These are phyloP conservation scores for Prunella fulvescens DNA, from an alignment of 2,113 vertebrate species.

Conservation along the genomic window DNA sequence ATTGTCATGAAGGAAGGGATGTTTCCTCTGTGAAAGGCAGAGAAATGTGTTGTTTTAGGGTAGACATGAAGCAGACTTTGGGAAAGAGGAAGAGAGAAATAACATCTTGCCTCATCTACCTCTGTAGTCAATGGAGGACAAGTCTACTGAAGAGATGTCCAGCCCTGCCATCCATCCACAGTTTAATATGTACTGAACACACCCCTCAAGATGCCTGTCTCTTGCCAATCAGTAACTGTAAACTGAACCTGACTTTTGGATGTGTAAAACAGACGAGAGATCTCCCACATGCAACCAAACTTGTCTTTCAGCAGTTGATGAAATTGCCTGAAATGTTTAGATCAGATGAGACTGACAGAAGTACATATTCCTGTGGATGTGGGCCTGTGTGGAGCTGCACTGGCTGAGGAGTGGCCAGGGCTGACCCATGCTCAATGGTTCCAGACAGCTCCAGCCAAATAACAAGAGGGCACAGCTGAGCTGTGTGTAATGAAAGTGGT, in stretches of 20 bases:
- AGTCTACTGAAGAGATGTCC: neutral
- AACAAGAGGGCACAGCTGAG: neutral
- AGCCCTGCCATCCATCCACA: neutral
- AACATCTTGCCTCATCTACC: accelerated
- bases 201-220: neutral
- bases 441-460: neutral
- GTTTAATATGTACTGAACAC: accelerated
- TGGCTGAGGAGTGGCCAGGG: accelerated
- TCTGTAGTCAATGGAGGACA: neutral
- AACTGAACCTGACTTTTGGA: neutral
- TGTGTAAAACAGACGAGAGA: accelerated
- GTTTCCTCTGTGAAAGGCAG: neutral
- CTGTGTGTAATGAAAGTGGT: accelerated
- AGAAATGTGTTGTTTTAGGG: neutral
- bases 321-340: neutral
- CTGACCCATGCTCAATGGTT: accelerated
- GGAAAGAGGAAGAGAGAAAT: neutral
- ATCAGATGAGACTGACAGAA: neutral
- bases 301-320: neutral
- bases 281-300: neutral
- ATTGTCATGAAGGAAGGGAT: accelerated
- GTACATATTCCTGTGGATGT: neutral
- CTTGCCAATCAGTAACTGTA: neutral
- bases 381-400: neutral
- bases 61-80: neutral